Conservation (phyloP, 2,888 invertebrate genomes). For the Synergus itoensis region DNA sequence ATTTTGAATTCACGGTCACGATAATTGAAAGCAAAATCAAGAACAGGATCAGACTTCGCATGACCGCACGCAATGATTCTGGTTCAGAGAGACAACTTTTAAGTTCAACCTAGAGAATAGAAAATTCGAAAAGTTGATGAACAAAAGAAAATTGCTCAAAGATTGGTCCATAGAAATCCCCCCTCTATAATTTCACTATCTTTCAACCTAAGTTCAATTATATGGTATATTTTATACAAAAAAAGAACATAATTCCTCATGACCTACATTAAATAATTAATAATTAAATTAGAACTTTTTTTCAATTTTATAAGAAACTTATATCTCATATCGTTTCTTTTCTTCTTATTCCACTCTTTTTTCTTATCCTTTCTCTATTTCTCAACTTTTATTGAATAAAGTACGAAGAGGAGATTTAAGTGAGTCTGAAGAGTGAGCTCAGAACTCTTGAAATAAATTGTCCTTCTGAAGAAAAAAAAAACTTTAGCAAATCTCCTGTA, state of each 20-base stretch:
- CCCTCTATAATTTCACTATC: neutral
- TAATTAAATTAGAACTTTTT: neutral
- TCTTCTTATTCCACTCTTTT: neutral
- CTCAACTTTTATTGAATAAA: constrained; percentile 7
- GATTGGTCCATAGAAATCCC: neutral
- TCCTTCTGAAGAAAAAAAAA: neutral
- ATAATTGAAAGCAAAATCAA: neutral
- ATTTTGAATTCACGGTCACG: neutral
- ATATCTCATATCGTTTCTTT: neutral
- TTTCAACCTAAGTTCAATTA: neutral
- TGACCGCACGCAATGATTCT: neutral
- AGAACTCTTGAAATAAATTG: neutral
- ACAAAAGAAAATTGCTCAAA: neutral
- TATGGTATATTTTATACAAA: neutral
- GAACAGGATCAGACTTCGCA: neutral
- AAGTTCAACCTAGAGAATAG: neutral
- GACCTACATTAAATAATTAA: neutral
- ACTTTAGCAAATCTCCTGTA: too few species aligned
- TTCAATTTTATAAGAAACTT: neutral
- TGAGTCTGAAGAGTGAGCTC: neutral
- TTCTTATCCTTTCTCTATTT: neutral
- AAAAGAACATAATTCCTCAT: too few species aligned
- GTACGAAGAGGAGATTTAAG: neutral
- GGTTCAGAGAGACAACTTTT: neutral
- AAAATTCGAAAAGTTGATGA: neutral